A percentile compares a stretch with the other conserved stretches of the same genome.
Evolutionary conservation across 2,888 invertebrate genomes (phyloP).

Genomic region (Bugula neritina): DNA sequence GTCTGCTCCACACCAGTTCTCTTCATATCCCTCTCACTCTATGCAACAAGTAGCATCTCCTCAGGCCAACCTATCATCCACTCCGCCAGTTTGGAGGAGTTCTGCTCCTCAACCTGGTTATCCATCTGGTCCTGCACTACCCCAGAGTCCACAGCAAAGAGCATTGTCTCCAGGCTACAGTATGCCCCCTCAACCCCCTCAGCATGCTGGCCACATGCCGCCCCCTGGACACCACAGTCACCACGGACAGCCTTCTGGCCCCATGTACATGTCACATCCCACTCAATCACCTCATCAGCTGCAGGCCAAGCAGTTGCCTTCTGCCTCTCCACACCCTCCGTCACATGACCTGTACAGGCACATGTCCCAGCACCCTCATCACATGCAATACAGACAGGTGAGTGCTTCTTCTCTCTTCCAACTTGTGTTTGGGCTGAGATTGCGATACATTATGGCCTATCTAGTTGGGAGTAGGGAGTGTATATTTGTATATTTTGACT

Average conservation of each 20-base stretch:
- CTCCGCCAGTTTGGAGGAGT: background rate
- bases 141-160: constrained; percentile 15
- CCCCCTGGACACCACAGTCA: background rate
- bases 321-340: background rate
- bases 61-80: background rate
- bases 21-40: constrained; percentile 23
- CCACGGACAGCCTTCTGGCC: background rate
- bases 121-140: background rate
- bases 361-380: constrained; percentile 25
- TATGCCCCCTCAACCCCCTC: background rate
- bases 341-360: constrained; percentile 29
- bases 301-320: background rate
- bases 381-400: constrained; percentile 27
- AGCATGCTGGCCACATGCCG: background rate
- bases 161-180: background rate
- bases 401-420: no score
- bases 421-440: no score
- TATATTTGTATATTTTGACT: no score
- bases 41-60: constrained; percentile 21
- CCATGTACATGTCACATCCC: constrained; percentile 9
- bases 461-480: no score
- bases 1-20: constrained; percentile 12
- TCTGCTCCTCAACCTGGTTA: constrained; percentile 6
- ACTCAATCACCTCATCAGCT: constrained; percentile 17
- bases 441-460: no score